Base-by-base conservation (phyloP, 2,113 vertebrate genomes). In the Brachyistius frenatus region DNA sequence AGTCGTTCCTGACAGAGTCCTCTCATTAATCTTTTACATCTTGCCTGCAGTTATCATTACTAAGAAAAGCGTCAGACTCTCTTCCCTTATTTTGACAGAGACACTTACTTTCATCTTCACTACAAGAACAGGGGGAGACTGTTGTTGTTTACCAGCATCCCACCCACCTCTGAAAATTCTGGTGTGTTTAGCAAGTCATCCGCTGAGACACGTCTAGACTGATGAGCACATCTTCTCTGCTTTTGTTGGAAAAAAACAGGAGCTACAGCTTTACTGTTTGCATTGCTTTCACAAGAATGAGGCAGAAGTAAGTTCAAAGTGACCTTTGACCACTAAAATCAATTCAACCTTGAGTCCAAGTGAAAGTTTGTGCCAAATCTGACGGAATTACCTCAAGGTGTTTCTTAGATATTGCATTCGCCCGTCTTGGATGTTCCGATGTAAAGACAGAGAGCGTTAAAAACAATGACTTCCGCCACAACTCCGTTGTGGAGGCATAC, bases 11-110 rank as follows among this genome's bases (percentile, higher is more conserved):
- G 76, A 87, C 86, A 80, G 78, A 7, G 39, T 61, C 62, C 35
- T 62, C 61, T 81, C 72, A 86, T 93, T 85, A 82, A 89, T 88
- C 79, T 88, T 91, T 93, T 31, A 90, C 78, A 84, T 76, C 54
- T 85, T 37, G 76, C 86, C 81, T 77, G 56, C 57, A 76, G 87
- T 89, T 89, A 86, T 88, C 54, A 75, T 89, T 80, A 72, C 84
- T 53, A 41, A 82, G 80, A 86, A 84, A 78, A 68, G 58, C 3
- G 10, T 65, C 87, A 86, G 57, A 23, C 41, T 80, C 37, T 49
- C 79, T 67, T 75, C 39, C 44, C 52, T 73, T 84, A 71, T 76
- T 86, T 80, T 87, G 81, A 88, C 79, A 81, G 76, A 80, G 69
- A 74, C 62, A 49, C 66, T 75, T 75, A 60, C 77, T 91, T 92